Evolutionary conservation across 2,888 invertebrate genomes (phyloP).

Genomic region (Mayetiola destructor): DNA sequence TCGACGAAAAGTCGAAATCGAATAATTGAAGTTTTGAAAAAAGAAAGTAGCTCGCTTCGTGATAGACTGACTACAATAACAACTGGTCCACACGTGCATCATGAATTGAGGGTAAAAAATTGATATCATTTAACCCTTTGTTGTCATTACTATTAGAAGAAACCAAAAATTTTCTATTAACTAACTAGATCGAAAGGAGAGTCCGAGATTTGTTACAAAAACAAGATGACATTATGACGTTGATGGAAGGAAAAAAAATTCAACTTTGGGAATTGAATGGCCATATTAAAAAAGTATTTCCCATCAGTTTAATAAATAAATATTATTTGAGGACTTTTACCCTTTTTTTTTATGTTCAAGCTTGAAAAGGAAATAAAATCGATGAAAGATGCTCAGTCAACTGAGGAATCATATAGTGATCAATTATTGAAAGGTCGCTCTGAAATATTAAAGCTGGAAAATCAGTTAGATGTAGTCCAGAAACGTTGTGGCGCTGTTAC

Average conservation of each 20-base stretch:
- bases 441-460: constrained; percentile 50
- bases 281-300: constrained; percentile 35
- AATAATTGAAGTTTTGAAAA: constrained; percentile 29
- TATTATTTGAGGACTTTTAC: neutral
- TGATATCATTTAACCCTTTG: neutral
- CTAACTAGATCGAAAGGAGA: constrained; percentile 10
- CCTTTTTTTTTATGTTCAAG: constrained; percentile 18
- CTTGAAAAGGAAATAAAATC: constrained; percentile 32
- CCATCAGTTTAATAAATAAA: neutral
- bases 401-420: constrained; percentile 37
- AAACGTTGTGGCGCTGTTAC: constrained; percentile 62
- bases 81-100: constrained; percentile 30
- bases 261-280: constrained; percentile 37
- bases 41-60: constrained; percentile 29
- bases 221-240: constrained; percentile 24
- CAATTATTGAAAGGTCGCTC: constrained; percentile 29
- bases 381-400: constrained; percentile 35
- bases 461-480: constrained; percentile 59
- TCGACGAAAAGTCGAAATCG: constrained; percentile 31
- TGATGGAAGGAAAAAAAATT: constrained; percentile 27
- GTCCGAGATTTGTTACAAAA: constrained; percentile 18
- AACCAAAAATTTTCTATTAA: neutral
- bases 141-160: neutral
- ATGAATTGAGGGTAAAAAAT: constrained; percentile 25
- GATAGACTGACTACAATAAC: constrained; percentile 28